Percentiles rank a stretch among this genome's conserved stretches.
phyloP scores from a whole-genome alignment of 2,113 vertebrate species.

The Amblyornis subalaris region DNA sequence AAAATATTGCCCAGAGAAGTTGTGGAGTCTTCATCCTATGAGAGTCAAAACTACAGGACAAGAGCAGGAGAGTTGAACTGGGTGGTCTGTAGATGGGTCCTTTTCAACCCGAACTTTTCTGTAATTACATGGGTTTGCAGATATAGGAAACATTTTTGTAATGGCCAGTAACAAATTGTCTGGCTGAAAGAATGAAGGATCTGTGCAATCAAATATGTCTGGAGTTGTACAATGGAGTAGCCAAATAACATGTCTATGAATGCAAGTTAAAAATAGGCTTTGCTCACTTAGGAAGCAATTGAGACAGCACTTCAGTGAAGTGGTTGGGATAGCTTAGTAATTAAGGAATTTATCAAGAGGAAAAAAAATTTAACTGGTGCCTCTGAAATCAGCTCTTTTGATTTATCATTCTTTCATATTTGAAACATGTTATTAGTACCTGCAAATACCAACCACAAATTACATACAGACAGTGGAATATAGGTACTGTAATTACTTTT shows the following conservation, averaged over 20 bases:
- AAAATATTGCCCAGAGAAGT: neutral
- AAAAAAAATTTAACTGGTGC: neutral
- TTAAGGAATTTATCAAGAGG: neutral
- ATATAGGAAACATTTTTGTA: neutral
- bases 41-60: neutral
- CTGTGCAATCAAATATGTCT: neutral
- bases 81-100: neutral
- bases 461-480: neutral
- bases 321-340: neutral
- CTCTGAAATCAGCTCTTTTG: neutral
- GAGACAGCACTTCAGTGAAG: conserved; percentile 20
- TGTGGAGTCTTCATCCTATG: neutral
- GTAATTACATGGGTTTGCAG: neutral
- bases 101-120: neutral
- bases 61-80: neutral
- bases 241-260: neutral
- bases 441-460: neutral
- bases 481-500: neutral
- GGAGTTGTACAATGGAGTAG: neutral
- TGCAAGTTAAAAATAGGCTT: neutral
- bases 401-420: neutral
- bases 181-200: neutral
- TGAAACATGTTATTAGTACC: neutral
- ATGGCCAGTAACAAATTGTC: neutral
- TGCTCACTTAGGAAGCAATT: neutral